Evolutionary conservation across 1,140 invertebrate genomes (phyloP).

Genomic region (Propsilocerus akamusi): DNA sequence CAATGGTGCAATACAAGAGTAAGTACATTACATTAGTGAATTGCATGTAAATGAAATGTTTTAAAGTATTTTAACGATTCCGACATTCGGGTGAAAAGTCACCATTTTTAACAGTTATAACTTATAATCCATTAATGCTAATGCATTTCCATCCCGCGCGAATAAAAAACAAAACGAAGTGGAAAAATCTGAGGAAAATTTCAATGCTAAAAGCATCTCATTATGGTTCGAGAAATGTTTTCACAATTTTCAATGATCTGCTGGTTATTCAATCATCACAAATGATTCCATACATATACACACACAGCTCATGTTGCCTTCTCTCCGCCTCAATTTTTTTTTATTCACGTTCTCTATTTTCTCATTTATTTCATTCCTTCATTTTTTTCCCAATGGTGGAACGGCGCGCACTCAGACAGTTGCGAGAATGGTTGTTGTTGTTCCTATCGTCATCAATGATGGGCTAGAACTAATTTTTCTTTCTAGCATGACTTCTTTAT

Average conservation of each 20-base stretch:
- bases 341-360: neutral
- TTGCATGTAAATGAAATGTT: neutral
- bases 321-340: slow-evolving; percentile 1
- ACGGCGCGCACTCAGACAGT: neutral
- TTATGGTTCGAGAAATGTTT: neutral
- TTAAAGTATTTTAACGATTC: neutral
- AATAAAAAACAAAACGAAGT: too few species aligned
- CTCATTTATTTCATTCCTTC: neutral
- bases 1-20: too few species aligned
- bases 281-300: neutral
- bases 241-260: neutral
- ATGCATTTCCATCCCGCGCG: neutral
- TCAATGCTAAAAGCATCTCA: neutral
- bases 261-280: neutral
- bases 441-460: neutral
- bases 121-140: neutral
- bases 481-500: neutral
- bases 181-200: too few species aligned
- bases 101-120: neutral
- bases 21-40: too few species aligned
- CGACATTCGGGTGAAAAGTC: neutral
- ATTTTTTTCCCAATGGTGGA: neutral
- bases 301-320: too few species aligned
- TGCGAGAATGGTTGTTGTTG: too few species aligned
- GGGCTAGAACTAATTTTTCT: too few species aligned